Evolutionary conservation across 1,140 invertebrate genomes (phyloP), one percentile per base, ranked within the genome.

Genomic region (Drosophila eugracilis): DNA sequence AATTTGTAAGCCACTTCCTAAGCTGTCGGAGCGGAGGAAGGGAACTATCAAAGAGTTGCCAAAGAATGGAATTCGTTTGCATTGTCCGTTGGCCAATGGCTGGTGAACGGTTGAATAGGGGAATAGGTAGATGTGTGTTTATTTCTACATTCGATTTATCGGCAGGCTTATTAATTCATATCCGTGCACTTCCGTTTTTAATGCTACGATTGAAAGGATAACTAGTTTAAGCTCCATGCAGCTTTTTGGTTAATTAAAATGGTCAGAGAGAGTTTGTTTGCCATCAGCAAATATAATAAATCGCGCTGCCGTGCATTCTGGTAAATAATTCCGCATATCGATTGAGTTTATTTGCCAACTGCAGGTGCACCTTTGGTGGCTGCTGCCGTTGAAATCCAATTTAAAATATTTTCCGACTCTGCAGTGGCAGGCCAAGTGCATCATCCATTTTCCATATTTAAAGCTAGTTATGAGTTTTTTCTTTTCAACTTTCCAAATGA

Each of bases 371-470:
- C n/a, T 58, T 44, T 28, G 28, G 4, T 34, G 28, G 30, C 42
- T n/a, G n/a, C n/a, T 37, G 24, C n/a, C 22, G 22, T 6, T 26
- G 21, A 47, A 70, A 70, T 70, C 14, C 63, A 70, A 70, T 70
- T 70, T 70, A 47, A 70, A 69, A 70, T 70, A 70, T 65, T 70
- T 69, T 34, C 36, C n/a, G 14, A 34, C 22, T 22, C 49, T 30
- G 34, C n/a, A 21, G 48, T 21, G 32, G 19, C 2, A 1, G 17
- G 7, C 15, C 14, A 19, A 58, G 22, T 37, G 14, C 44, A 30
- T 17, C 42, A 28, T 30, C n/a, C 41, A 30, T 22, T 62, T 55
- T 42, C 30, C 60, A 47, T 28, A 62, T 62, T 62, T 47, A 47
- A 47, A 10, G 24, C 41, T 39, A 39, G 45, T 62, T 65, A 47